Evolutionary conservation across 2,888 invertebrate genomes (phyloP).

Genomic region (Cryptocephalus moraei): DNA sequence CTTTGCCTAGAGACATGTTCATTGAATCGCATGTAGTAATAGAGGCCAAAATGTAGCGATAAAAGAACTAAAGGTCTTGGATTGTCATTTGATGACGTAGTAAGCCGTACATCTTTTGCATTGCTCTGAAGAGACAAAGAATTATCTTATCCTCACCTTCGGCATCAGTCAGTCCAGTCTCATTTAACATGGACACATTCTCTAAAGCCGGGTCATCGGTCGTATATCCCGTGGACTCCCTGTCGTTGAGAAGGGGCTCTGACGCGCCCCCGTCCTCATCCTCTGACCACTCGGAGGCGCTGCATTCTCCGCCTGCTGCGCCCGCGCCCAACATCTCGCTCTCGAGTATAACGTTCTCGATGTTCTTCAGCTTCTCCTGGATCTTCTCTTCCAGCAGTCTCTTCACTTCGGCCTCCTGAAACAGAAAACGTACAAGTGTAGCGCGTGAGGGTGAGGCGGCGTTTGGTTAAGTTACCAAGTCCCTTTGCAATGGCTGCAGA

Average conservation of each 20-base stretch:
- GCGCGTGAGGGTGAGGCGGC: no score
- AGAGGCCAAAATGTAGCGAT: no score
- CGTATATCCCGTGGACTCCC: conserved; percentile 71
- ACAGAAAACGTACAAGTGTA: background rate
- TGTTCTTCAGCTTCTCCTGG: conserved; percentile 33
- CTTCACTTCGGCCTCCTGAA: conserved; percentile 42
- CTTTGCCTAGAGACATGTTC: no score
- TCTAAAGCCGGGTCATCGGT: conserved; percentile 80
- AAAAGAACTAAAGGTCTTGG: no score
- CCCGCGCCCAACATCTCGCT: conserved; percentile 23
- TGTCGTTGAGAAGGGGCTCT: conserved; percentile 44
- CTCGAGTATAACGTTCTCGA: conserved; percentile 21
- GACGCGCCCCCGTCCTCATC: conserved; percentile 55
- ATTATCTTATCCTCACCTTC: conserved; percentile 46
- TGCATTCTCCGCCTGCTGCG: conserved; percentile 49
- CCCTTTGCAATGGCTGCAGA: conserved; percentile 32
- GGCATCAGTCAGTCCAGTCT: conserved; percentile 77
- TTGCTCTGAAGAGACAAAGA: conserved; percentile 3
- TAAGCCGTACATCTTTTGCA: no score
- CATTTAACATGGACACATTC: conserved; percentile 76
- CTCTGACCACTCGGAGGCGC: conserved; percentile 77
- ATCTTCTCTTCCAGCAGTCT: conserved; percentile 39
- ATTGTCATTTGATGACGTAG: no score
- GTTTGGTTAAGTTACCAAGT: conserved; percentile 28
- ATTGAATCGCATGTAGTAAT: no score